A percentile compares a stretch with the other conserved stretches of the same genome.
Evolutionary conservation across 2,888 invertebrate genomes (phyloP).

Genomic region (Melanostoma scalare): DNA sequence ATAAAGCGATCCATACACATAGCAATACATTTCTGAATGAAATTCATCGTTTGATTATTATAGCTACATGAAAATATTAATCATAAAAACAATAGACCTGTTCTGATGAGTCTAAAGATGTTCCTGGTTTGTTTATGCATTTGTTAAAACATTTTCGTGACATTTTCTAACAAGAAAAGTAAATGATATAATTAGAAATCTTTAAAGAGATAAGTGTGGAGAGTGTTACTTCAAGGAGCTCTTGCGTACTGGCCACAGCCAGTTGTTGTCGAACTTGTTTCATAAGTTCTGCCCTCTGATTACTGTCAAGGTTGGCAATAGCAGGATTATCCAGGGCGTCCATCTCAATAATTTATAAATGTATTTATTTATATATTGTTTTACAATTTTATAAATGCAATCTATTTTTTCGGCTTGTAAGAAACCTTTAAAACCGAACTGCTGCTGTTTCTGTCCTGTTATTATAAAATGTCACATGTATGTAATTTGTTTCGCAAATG

Average conservation of each 20-base stretch:
- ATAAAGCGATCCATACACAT: slow-evolving; percentile 99
- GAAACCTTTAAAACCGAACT: no score
- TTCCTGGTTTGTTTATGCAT: slow-evolving; percentile 95
- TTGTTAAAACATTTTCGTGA: slow-evolving; percentile 98
- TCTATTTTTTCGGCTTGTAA: no score
- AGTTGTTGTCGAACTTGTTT: slow-evolving; percentile 97
- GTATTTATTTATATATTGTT: no score
- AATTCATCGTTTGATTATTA: neutral
- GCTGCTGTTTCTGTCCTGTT: no score
- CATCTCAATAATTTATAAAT: neutral
- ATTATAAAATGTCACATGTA: no score
- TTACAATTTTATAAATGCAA: no score
- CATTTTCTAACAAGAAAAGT: slow-evolving; percentile 89
- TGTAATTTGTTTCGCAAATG: no score
- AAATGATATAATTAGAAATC: slow-evolving; percentile 45
- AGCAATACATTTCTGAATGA: slow-evolving; percentile 93
- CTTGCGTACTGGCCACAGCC: slow-evolving; percentile 96
- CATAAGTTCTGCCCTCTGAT: slow-evolving; percentile 94
- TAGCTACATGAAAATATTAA: slow-evolving; percentile 7
- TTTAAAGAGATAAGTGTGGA: slow-evolving; percentile 26
- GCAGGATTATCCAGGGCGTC: slow-evolving; percentile 72
- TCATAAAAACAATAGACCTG: slow-evolving; percentile 84
- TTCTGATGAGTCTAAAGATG: slow-evolving; percentile 93
- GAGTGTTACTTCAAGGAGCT: slow-evolving; percentile 89
- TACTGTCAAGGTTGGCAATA: slow-evolving; percentile 85